Conservation (phyloP, 2,113 vertebrate genomes). For the Mormyrus lacerda region DNA sequence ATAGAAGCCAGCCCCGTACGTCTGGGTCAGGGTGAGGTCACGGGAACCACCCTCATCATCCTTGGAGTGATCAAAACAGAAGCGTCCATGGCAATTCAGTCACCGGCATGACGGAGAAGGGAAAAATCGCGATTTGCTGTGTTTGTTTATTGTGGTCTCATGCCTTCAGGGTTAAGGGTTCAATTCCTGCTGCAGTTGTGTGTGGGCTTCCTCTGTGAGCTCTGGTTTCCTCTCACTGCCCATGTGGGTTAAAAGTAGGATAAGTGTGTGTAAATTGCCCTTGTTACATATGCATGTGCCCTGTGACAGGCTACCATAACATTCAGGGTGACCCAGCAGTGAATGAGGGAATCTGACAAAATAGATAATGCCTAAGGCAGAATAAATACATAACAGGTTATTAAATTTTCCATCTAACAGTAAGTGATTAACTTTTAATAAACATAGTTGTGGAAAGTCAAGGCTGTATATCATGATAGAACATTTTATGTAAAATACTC, state of each 20-base stretch:
- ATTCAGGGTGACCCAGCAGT: not conserved
- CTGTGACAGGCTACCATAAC: not conserved
- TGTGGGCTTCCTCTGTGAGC: not conserved
- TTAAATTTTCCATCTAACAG: not conserved
- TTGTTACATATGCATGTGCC: conserved; percentile 1
- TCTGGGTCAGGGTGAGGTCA: not conserved
- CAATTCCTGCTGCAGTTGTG: not conserved
- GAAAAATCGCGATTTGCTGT: not conserved
- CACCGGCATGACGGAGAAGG: not conserved
- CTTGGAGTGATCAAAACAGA: not conserved
- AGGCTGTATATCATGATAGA: not conserved
- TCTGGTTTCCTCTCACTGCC: not conserved
- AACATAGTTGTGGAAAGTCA: not conserved
- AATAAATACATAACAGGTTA: not conserved
- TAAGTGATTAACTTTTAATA: conserved; percentile 1
- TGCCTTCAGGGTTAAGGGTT: not conserved
- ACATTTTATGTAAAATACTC: not conserved
- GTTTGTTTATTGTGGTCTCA: not conserved
- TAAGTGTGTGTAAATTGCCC: not conserved
- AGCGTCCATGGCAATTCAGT: not conserved
- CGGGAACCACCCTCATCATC: not conserved
- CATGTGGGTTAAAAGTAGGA: not conserved
- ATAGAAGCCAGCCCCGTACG: not conserved
- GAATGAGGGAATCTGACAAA: not conserved
- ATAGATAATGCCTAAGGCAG: not conserved